Conservation (phyloP, 2,888 invertebrate genomes). For the Cinara cedri region DNA sequence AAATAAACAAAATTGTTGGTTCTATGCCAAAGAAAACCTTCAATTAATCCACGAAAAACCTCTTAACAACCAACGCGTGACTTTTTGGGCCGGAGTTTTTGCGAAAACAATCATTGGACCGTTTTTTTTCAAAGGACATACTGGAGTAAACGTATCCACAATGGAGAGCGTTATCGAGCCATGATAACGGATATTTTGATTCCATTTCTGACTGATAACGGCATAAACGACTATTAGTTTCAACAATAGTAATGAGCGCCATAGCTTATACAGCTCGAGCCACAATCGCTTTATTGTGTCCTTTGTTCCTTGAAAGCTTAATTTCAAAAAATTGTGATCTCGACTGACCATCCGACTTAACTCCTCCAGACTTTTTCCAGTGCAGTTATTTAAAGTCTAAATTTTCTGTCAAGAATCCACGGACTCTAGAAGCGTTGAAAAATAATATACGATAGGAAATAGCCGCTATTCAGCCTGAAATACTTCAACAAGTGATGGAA, state of each 20-base stretch:
- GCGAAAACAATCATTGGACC: slow-evolving; percentile 46
- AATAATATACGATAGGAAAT: too few relatives aligned
- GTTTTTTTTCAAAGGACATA: slow-evolving; percentile 17
- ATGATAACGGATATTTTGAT: slow-evolving; percentile 48
- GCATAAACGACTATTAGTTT: slow-evolving; percentile 32
- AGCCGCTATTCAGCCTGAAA: too few relatives aligned
- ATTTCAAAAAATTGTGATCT: slow-evolving; percentile 27
- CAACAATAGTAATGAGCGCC: slow-evolving; percentile 55
- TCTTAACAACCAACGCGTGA: slow-evolving; percentile 50
- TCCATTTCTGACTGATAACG: neutral
- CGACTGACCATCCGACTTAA: slow-evolving; percentile 38
- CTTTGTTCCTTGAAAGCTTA: slow-evolving; percentile 40
- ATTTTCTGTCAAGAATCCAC: too few relatives aligned
- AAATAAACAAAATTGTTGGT: too few relatives aligned
- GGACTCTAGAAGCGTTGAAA: too few relatives aligned
- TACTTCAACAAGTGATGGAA: too few relatives aligned
- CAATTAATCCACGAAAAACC: slow-evolving; percentile 38
- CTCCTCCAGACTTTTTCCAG: too few relatives aligned
- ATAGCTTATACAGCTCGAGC: slow-evolving; percentile 34
- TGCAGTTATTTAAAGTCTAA: too few relatives aligned
- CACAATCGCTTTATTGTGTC: slow-evolving; percentile 20
- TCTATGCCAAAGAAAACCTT: slow-evolving; percentile 12
- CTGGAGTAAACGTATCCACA: slow-evolving; percentile 15
- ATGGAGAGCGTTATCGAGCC: slow-evolving; percentile 35
- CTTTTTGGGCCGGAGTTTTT: slow-evolving; percentile 48